These are phyloP conservation scores for Caenorhabditis imperialis DNA, from an alignment of 2,888 invertebrate genomes.

Conservation along the genomic window DNA sequence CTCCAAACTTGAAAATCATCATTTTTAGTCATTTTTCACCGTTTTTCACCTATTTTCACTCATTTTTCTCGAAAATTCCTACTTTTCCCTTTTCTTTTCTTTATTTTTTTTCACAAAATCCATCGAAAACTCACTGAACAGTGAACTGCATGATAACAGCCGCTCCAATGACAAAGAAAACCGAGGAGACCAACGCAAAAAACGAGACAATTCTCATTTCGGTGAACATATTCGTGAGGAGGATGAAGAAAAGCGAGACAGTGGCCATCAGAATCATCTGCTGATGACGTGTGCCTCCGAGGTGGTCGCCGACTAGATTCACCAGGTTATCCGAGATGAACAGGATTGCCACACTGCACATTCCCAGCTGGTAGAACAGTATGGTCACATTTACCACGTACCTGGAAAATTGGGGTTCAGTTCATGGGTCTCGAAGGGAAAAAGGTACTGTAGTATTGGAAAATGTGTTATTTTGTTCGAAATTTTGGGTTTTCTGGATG, in stretches of 20 bases:
- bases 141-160: constrained; percentile 77
- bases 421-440: no score
- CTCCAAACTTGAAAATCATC: no score
- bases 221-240: constrained; percentile 77
- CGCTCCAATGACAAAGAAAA: constrained; percentile 77
- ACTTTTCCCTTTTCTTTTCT: no score
- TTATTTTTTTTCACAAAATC: no score
- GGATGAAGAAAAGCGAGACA: constrained; percentile 72
- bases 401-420: no score
- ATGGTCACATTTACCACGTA: constrained; percentile 78
- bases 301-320: constrained; percentile 69
- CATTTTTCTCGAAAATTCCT: no score
- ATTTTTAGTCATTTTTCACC: no score
- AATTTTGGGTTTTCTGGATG: no score
- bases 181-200: constrained; percentile 77
- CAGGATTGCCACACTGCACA: constrained; percentile 78
- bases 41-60: no score
- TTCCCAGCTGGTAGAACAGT: constrained; percentile 78
- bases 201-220: constrained; percentile 71
- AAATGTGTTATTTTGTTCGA: no score
- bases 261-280: constrained; percentile 74
- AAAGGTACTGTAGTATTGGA: no score
- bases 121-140: constrained; percentile 64
- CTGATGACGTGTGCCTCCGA: constrained; percentile 68
- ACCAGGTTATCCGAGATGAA: constrained; percentile 78